Evolutionary conservation across 2,113 vertebrate genomes (phyloP), one percentile per base, ranked within the genome.

Genomic region (Protomyctophum bolini): DNA sequence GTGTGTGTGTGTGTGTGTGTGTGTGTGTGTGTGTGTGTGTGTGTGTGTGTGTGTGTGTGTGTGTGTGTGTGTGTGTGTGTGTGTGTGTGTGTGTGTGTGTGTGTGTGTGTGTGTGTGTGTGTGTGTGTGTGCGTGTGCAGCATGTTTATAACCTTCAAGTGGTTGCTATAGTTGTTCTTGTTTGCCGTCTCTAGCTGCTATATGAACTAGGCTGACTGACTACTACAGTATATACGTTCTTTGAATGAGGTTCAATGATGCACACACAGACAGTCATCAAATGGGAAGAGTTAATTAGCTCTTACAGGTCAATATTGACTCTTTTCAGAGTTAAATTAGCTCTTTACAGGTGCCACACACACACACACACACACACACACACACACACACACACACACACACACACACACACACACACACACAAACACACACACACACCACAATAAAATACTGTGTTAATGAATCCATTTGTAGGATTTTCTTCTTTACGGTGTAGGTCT

Each of bases 221-320:
- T n/a, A n/a, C n/a, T n/a, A n/a, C n/a, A n/a, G n/a, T n/a, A n/a
- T n/a, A n/a, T n/a, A n/a, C n/a, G n/a, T n/a, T n/a, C n/a, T n/a
- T n/a, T n/a, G n/a, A n/a, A n/a, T n/a, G n/a, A n/a, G n/a, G n/a
- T n/a, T n/a, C n/a, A n/a, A n/a, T n/a, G n/a, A n/a, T n/a, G n/a
- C n/a, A n/a, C n/a, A n/a, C n/a, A n/a, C 72, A 69, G 76, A 84
- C 78, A 72, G 76, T 78, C 57, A n/a, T n/a, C n/a, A n/a, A n/a
- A n/a, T n/a, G n/a, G n/a, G n/a, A n/a, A n/a, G n/a, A n/a, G n/a
- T 63, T 87, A 87, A 89, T 86, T 78, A 87, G 77, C 52, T 65
- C 63, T 50, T 75, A n/a, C n/a, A n/a, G n/a, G n/a, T n/a, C n/a
- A n/a, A n/a, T n/a, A n/a, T n/a, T n/a, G n/a, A n/a, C n/a, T n/a